Conservation (phyloP, 2,888 invertebrate species). For the Clanis bilineata region DNA sequence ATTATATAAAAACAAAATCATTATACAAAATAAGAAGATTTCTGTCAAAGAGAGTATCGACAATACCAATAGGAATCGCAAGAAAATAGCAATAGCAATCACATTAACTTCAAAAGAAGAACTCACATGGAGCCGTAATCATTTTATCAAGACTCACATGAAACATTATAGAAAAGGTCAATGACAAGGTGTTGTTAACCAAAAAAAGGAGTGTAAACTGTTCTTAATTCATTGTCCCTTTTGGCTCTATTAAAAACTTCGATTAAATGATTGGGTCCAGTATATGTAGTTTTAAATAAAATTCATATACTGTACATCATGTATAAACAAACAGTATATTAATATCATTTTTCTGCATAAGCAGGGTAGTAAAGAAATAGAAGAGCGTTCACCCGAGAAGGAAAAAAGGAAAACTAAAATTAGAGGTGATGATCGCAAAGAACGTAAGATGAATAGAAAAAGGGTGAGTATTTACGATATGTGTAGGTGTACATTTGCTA, state of each 20-base stretch:
- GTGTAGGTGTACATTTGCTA: too few species aligned
- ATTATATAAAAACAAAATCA: neutral
- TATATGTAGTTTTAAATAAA: conserved; percentile 3
- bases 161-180: neutral
- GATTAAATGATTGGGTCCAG: neutral
- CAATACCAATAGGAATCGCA: neutral
- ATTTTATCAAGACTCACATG: neutral
- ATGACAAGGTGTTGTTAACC: too few species aligned
- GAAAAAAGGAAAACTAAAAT: conserved; percentile 88
- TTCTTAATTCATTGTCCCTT: conserved; percentile 60
- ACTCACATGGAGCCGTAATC: neutral
- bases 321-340: conserved; percentile 16
- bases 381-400: conserved; percentile 84
- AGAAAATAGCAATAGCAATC: neutral
- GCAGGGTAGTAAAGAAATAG: conserved; percentile 83
- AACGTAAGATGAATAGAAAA: conserved; percentile 90
- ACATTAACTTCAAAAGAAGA: neutral
- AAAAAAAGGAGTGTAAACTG: conserved; percentile 17
- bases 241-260: conserved; percentile 39
- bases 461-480: conserved; percentile 80
- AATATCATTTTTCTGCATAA: conserved; percentile 58
- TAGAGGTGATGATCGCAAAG: conserved; percentile 84
- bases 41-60: too few species aligned
- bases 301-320: neutral
- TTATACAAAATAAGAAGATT: neutral